Evolutionary conservation across 2,797 vertebrate species (phyloP).

Genomic region (Lithobates sylvaticus): DNA sequence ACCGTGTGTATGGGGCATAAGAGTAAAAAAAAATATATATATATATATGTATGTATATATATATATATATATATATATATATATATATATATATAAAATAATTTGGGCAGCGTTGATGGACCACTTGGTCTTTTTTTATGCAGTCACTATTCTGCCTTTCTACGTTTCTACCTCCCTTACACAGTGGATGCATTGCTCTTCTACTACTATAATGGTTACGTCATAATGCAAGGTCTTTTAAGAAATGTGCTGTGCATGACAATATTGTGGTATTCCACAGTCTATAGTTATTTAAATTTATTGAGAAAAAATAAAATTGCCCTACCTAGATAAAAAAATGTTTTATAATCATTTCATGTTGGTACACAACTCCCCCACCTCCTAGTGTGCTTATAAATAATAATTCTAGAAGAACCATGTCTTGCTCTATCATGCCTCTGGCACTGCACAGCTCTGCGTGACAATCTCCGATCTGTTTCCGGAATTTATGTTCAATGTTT

Average conservation of each 20-base stretch:
- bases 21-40: no score
- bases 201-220: no score
- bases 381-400: constrained; percentile 15
- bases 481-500: constrained; percentile 48
- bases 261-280: not conserved
- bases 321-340: not conserved
- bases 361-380: not conserved
- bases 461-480: constrained; percentile 43
- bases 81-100: no score
- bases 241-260: not conserved
- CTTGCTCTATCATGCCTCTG: constrained; percentile 8
- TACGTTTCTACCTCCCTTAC: no score
- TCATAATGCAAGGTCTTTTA: no score
- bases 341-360: not conserved
- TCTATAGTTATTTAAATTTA: not conserved
- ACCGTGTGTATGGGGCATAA: no score
- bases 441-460: constrained; percentile 34
- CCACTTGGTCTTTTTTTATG: no score
- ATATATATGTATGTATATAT: no score
- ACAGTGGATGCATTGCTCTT: no score
- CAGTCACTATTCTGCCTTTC: no score
- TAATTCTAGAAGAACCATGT: not conserved
- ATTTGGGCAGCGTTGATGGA: no score
- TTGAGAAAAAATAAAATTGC: constrained; percentile 8
- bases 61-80: no score